Conservation (phyloP, 2,113 vertebrate species). For the Erpornis zantholeuca region DNA sequence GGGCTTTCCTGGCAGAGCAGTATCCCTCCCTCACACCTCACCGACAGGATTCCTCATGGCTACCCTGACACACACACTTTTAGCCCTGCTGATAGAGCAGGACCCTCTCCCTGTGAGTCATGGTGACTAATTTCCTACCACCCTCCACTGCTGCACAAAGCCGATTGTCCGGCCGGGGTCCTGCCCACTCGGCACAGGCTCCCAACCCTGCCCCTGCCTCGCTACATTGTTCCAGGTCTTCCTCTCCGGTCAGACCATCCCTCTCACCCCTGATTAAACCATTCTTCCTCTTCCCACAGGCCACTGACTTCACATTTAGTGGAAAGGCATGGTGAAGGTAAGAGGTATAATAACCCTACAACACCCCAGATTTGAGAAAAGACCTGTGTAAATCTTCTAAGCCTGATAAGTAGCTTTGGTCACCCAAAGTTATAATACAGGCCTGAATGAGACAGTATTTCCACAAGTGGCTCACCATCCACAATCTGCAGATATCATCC, state of each 20-base stretch:
- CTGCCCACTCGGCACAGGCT: neutral
- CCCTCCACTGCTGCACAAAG: neutral
- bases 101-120: constrained; percentile 52
- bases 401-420: neutral
- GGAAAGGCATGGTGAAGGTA: neutral
- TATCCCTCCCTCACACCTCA: neutral
- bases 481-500: neutral
- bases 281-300: constrained; percentile 7
- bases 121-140: constrained; percentile 68
- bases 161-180: constrained; percentile 42
- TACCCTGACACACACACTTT: accelerated
- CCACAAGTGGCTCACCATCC: neutral
- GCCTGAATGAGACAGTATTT: neutral
- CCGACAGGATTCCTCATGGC: accelerated
- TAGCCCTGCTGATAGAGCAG: neutral
- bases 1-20: neutral
- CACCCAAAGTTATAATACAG: neutral
- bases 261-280: neutral
- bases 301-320: neutral
- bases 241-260: neutral
- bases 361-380: accelerated
- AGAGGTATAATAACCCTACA: neutral
- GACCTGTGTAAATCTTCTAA: neutral
- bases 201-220: constrained; percentile 27
- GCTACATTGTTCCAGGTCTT: constrained; percentile 11